Base-by-base conservation (phyloP, 2,113 vertebrate genomes). In the Sturnus vulgaris region DNA sequence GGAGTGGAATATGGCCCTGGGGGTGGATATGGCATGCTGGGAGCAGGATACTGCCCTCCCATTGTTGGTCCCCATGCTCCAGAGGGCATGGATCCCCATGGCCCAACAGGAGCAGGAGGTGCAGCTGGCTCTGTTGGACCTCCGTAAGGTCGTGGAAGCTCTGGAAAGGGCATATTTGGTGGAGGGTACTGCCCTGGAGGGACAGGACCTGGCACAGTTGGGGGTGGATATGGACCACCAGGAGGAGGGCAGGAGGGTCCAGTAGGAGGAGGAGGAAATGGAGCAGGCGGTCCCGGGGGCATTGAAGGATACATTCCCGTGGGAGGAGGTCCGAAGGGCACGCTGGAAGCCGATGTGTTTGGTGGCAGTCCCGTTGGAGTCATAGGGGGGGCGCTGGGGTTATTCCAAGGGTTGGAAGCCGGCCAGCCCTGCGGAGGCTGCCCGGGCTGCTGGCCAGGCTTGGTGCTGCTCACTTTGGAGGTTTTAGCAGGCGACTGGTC, bases 291-390 rank as follows among this genome's bases (percentile, higher is more conserved):
- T 97, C 98, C 97, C 14, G 97, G 97, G 96, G 98, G 98, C 96
- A 98, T 97, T 52, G 98, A 98, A 92, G 98, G 98, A 96, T 98
- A 98, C 97, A 98, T 98, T 97, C 97, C 98, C n/a, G 97, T 94
- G 31, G 98, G 97, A 1, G 98, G 97, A 63, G 98, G 98, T 93
- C 98, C 98, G 28, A 98, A 98, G 40, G 98, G 98, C 97, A 98
- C 97, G 25, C 95, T 96, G 84, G 98, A 97, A 20, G 98, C 82
- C 0, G 98, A 95, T 0, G 97, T 97, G 64, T 83, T 98, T 9
- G 98, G 97, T 9, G 98, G 98, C 94, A 97, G 95, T 91, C 98
- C 98, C 6, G 97, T 77, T 1, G 98, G 97, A 30, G 97, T 97
- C 14, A 97, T 50, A 28, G 98, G 97, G 31, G 97, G 97, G 92